Base-by-base conservation (phyloP, 1,140 invertebrate genomes). In the Drosophila ironensis region DNA sequence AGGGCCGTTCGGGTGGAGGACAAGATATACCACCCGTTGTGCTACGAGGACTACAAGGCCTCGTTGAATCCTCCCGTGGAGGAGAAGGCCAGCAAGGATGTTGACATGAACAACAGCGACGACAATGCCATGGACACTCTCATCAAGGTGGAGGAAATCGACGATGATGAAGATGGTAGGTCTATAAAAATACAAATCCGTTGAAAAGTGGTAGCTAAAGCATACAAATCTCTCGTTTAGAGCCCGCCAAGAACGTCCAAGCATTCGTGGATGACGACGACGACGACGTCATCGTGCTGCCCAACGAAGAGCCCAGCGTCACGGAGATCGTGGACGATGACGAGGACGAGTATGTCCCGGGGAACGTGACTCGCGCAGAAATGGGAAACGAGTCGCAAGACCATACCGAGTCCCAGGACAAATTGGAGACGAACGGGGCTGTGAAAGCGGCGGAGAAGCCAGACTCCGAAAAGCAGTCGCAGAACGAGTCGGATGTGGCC, bases 1-100 rank as follows among this genome's bases (percentile, higher is more conserved):
- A 95, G 97, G 84, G 96, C 97, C 0, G 91, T 98, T 3, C 90
- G 92, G 14, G 93, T 95, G 28, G 94, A 97, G 27, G 94, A 93
- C 1, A 94, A 94, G 74, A 94, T 95, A 78, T 98, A 96, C 89
- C 97, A 99, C 92, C 97, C 97, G 0, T 90, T 96, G 16, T 99
- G 97, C 90, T 94, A 96, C 73, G 95, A 98, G 73, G 97, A 98
- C 91, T 94, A 94, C 76, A 95, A 96, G 92, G 25, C 72, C 6
- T 81, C 87, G 3, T 41, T 89, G 1, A 87, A 87, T 72, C 86
- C 86, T 2, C 87, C 69, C 1, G 25, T 22, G 11, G 35, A 25
- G 51, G 47, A 12, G 5, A 48, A 38, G 1, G 25, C 40, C n/a
- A 67, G 54, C 19, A 40, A 51, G 3, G 71, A 81, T 40, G 45